These are phyloP conservation scores for Notothenia rossii DNA, from an alignment of 2,113 vertebrate species.

Conservation along the genomic window DNA sequence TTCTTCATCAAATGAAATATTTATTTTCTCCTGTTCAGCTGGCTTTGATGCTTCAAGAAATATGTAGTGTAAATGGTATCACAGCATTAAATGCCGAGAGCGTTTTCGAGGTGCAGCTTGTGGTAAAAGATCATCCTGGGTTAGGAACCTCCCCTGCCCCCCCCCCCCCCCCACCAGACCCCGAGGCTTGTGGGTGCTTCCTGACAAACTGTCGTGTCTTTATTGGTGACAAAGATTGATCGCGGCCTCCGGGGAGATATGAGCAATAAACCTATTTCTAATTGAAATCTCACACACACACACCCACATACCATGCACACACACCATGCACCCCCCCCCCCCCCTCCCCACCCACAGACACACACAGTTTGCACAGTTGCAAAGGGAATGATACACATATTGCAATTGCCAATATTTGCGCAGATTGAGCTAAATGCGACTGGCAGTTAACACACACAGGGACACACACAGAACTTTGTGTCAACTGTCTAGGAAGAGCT, in stretches of 20 bases:
- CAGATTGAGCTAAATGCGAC: constrained; percentile 25
- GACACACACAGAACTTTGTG: constrained; percentile 31
- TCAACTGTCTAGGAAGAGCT: constrained; percentile 24
- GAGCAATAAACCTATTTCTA: constrained; percentile 81
- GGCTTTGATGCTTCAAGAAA: constrained; percentile 18
- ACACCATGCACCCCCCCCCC: no score
- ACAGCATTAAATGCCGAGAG: constrained; percentile 48
- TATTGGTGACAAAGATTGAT: constrained; percentile 81
- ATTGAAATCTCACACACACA: constrained; percentile 73
- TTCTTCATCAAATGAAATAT: constrained; percentile 9
- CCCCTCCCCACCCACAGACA: constrained; percentile 32
- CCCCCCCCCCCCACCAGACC: constrained; percentile 30
- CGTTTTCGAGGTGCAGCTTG: constrained; percentile 22
- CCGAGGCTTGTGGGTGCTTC: constrained; percentile 47
- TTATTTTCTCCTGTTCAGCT: constrained; percentile 5
- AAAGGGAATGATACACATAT: constrained; percentile 18
- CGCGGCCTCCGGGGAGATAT: constrained; percentile 70
- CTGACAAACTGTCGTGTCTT: constrained; percentile 78
- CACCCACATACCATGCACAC: constrained; percentile 14
- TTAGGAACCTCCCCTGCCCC: constrained; percentile 47
- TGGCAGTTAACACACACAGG: constrained; percentile 11
- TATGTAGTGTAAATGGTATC: constrained; percentile 25
- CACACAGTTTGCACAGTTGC: not conserved
- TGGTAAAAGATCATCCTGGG: constrained; percentile 47
- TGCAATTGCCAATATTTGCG: constrained; percentile 36